phyloP scores from a whole-genome alignment of 2,888 invertebrate species.

The Anagyrus pseudococci region DNA sequence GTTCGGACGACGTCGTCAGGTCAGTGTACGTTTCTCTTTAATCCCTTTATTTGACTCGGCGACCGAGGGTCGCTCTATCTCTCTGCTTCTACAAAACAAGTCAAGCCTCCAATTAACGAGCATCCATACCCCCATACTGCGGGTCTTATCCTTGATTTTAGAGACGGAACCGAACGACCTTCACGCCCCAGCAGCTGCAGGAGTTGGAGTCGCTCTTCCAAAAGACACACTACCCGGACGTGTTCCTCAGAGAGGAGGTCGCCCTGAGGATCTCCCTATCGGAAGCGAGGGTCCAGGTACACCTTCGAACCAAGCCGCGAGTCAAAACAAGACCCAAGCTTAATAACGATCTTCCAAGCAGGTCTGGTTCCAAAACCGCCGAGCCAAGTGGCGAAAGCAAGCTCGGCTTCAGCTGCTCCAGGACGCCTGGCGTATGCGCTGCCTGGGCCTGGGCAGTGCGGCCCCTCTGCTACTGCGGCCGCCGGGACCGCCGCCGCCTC shows the following conservation, averaged over 20 bases:
- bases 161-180: slow-evolving; percentile 90
- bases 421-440: slow-evolving; percentile 91
- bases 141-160: slow-evolving; percentile 60
- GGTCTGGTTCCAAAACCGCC: slow-evolving; percentile 92
- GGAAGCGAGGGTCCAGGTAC: slow-evolving; percentile 90
- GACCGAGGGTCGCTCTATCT: neutral
- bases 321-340: too few relatives aligned
- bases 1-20: slow-evolving; percentile 84
- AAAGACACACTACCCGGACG: slow-evolving; percentile 94
- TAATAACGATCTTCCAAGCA: slow-evolving; percentile 56
- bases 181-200: slow-evolving; percentile 91
- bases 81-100: neutral
- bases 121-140: too few relatives aligned
- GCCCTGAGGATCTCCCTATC: slow-evolving; percentile 89
- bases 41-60: slow-evolving; percentile 3
- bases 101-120: too few relatives aligned
- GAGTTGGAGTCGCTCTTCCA: slow-evolving; percentile 91
- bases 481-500: slow-evolving; percentile 48
- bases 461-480: slow-evolving; percentile 58
- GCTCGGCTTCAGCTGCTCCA: slow-evolving; percentile 84
- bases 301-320: too few relatives aligned
- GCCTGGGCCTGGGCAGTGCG: slow-evolving; percentile 68
- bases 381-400: slow-evolving; percentile 92
- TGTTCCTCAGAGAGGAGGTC: slow-evolving; percentile 86
- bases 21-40: slow-evolving; percentile 60